These are phyloP conservation scores for Vipera latastei DNA, from an alignment of 2,797 vertebrate genomes.

Conservation along the genomic window DNA sequence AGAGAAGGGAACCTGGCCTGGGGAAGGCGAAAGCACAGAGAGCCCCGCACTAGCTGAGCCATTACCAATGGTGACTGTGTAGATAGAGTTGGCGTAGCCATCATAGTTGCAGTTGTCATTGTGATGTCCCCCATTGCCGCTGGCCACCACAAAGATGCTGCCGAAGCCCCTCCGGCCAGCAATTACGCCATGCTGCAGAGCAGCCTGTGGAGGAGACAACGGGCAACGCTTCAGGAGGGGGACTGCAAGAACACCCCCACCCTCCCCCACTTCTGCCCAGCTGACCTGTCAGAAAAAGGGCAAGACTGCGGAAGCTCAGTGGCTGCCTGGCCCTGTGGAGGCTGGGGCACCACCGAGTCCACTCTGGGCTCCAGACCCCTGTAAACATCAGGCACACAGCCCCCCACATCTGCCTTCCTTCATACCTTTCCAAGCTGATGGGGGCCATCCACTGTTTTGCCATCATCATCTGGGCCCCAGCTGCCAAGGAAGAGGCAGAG, in stretches of 20 bases:
- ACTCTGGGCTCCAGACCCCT: not conserved
- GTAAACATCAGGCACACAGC: not conserved
- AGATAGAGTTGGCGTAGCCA: slow-evolving; percentile 97
- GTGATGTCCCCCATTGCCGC: slow-evolving; percentile 92
- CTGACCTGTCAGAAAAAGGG: not conserved
- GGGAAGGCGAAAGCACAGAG: not conserved
- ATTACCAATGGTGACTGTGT: slow-evolving; percentile 93
- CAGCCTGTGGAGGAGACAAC: slow-evolving; percentile 75
- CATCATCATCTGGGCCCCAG: slow-evolving; percentile 98
- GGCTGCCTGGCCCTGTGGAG: too few species aligned
- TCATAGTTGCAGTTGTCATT: slow-evolving; percentile 97
- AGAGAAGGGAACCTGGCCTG: too few species aligned
- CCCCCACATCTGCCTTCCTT: not conserved
- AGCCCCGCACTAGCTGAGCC: rapidly evolving
- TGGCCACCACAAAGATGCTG: slow-evolving; percentile 96
- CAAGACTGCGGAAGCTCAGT: not conserved
- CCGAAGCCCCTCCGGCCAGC: slow-evolving; percentile 92
- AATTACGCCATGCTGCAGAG: slow-evolving; percentile 92
- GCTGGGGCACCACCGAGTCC: not conserved
- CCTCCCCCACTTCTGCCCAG: not conserved
- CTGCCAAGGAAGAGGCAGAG: slow-evolving; percentile 68
- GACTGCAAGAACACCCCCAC: too few species aligned
- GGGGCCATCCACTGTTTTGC: slow-evolving; percentile 93
- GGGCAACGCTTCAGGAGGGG: not conserved
- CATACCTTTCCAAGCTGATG: slow-evolving; percentile 93